Percentiles rank a stretch among this genome's conserved stretches.
Conservation (phyloP, 2,113 vertebrate genomes). For the Carollia perspicillata region DNA sequence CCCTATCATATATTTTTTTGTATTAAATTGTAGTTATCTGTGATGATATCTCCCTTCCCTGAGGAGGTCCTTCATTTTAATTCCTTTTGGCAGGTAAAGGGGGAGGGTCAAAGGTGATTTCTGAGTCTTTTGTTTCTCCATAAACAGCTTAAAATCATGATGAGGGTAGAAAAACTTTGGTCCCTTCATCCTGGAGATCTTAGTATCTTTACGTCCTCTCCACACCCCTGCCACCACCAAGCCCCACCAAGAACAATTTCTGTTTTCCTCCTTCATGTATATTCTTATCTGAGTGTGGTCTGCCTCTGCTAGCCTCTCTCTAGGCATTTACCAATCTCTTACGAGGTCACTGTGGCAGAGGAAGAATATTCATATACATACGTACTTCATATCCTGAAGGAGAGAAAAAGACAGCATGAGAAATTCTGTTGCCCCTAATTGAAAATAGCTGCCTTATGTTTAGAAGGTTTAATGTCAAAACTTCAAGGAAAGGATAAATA, state of each 20-base stretch:
- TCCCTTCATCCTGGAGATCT: not conserved
- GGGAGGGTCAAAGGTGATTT: not conserved
- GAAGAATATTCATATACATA: not conserved
- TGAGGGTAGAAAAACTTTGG: not conserved
- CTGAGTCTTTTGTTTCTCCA: not conserved
- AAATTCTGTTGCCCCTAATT: not conserved
- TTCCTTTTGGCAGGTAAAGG: not conserved
- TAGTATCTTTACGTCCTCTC: not conserved
- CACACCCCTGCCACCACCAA: not conserved
- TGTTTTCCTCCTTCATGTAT: not conserved
- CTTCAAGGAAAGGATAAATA: not conserved
- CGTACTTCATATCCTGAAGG: not conserved
- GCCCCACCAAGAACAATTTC: not conserved
- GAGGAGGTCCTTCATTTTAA: not conserved
- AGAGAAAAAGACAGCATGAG: not conserved
- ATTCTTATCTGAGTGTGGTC: not conserved
- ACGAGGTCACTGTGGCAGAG: not conserved
- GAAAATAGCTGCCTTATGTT: not conserved
- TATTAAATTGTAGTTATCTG: not conserved
- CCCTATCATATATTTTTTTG: not conserved
- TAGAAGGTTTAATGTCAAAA: not conserved
- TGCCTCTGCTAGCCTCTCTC: not conserved
- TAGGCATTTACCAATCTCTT: not conserved
- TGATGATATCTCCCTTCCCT: not conserved
- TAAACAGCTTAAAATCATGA: not conserved